Evolutionary conservation across 2,888 invertebrate species (phyloP).

Genomic region (Chirona hameri): DNA sequence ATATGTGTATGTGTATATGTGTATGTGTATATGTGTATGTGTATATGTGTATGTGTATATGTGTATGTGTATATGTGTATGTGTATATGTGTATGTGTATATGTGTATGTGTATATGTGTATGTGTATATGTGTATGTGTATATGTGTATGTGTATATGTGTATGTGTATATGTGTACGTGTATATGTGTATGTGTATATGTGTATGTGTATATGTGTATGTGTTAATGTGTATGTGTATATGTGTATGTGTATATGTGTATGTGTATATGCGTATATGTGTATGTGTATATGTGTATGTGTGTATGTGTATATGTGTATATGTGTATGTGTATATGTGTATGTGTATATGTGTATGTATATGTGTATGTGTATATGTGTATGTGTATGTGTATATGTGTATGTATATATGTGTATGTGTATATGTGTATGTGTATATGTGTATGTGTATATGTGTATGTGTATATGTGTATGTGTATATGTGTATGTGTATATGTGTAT

Average conservation of each 20-base stretch:
- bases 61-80: not conserved
- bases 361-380: too few species aligned
- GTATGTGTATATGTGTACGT: not conserved
- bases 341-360: too few species aligned
- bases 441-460: not conserved
- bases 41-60: too few species aligned
- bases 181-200: not conserved
- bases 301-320: not conserved
- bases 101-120: not conserved
- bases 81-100: not conserved
- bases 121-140: not conserved
- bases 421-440: not conserved
- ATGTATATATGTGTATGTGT: not conserved
- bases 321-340: too few species aligned
- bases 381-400: too few species aligned
- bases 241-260: too few species aligned
- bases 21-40: too few species aligned
- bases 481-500: not conserved
- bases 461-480: not conserved
- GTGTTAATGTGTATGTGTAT: too few species aligned
- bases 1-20: too few species aligned
- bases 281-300: not conserved
- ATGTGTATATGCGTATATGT: not conserved
- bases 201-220: not conserved
- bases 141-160: not conserved